phyloP scores from a whole-genome alignment of 1,140 invertebrate genomes.

The Leptinotarsa texana region DNA sequence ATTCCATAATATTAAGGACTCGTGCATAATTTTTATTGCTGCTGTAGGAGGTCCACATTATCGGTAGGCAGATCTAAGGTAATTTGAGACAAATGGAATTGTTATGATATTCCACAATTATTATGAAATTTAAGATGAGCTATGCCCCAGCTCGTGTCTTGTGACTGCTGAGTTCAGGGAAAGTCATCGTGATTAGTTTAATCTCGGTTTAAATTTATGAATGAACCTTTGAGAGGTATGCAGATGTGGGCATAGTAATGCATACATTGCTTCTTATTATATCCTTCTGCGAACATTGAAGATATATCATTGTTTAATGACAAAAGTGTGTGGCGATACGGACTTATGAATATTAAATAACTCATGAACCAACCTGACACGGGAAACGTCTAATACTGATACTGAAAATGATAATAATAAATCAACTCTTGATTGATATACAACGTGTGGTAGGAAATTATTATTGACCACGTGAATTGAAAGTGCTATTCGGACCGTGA shows the following conservation, averaged over 20 bases:
- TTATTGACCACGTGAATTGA: too few relatives aligned
- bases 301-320: conserved; percentile 4
- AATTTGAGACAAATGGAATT: conserved; percentile 36
- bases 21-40: conserved; percentile 22
- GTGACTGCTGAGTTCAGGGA: conserved; percentile 29
- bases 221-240: conserved; percentile 18
- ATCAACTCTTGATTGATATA: too few relatives aligned
- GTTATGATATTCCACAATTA: conserved; percentile 38
- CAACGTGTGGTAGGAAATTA: too few relatives aligned
- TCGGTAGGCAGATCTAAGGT: conserved; percentile 32
- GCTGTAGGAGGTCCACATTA: conserved; percentile 35
- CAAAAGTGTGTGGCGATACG: not conserved
- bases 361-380: not conserved
- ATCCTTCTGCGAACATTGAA: conserved; percentile 1
- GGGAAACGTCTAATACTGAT: not conserved
- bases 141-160: conserved; percentile 27
- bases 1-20: not conserved
- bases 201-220: conserved; percentile 25
- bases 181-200: conserved; percentile 31
- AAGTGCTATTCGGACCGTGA: too few relatives aligned
- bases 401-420: not conserved
- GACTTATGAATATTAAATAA: not conserved
- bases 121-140: conserved; percentile 37
- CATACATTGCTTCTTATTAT: conserved; percentile 1
- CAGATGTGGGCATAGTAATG: conserved; percentile 14